Evolutionary conservation across 2,888 invertebrate genomes (phyloP), one percentile per base, ranked within the genome.

Genomic region (Ptilodon capucinus): DNA sequence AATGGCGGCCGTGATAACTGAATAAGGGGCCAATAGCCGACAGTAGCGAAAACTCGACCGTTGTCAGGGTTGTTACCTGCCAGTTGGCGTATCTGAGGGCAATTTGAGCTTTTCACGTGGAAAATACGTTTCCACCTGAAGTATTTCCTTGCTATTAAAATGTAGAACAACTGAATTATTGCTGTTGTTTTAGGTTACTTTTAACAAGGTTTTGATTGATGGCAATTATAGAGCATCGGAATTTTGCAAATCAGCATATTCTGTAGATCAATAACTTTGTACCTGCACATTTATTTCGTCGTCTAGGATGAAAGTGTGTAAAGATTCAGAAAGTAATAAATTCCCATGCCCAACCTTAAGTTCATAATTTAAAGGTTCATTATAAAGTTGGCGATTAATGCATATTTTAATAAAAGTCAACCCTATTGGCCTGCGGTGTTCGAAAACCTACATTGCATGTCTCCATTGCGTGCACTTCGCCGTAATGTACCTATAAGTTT

Each of bases 391-490:
- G 4, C 3, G 8, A 35, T n/a, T 5, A 39, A 39, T 39, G 3
- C 18, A 39, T 4, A 14, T 21, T 40, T 42, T 46, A 18, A 16
- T 7, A 35, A 16, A 1, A 13, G 69, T 52, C 77, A 82, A 54
- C 79, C 81, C 79, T 79, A 57, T 52, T 40, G 55, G 61, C 64
- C 68, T 47, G 66, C 64, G 68, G 74, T 67, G 62, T 67, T 67
- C 68, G 58, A 72, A 71, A 73, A 72, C 71, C 74, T 78, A 76
- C 78, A 76, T 83, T 81, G 84, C 81, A 77, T 76, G 76, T 67
- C 69, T 63, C 58, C 61, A 73, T 84, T 86, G 86, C 86, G 83
- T 87, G 86, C 72, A 74, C 75, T 73, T 74, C 62, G 68, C 68
- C 51, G 56, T 73, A 68, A 72, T 74, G 69, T 82, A n/a, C n/a